Base-by-base conservation (phyloP, 2,113 vertebrate genomes). In the Mus spicilegus region DNA sequence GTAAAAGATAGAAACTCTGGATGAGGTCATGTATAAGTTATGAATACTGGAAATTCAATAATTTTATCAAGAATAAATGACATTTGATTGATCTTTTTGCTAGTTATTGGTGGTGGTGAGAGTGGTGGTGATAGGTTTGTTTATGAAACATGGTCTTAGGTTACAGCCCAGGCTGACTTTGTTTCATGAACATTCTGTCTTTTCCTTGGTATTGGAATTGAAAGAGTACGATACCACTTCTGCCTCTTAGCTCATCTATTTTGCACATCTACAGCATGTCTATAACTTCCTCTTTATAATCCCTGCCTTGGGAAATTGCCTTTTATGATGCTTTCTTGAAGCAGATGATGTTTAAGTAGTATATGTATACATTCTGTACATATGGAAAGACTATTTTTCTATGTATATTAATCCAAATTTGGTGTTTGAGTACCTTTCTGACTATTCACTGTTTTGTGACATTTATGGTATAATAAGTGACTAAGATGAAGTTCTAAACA, bases 401-500 rank as follows among this genome's bases (percentile, higher is more conserved):
- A 49, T 92, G 42, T 63, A 36, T 78, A 49, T 75, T 76, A 94
- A 85, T 9, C 13, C 7, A 85, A 46, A 80, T 24, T 91, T 89
- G 70, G 16, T 82, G 30, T 67, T 93, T 91, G 70, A 42, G 1
- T 5, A 75, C n/a, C 2, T 0, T 1, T 1, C 39, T 4, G 70
- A 17, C 49, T 87, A 36, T 12, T 88, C 56, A 72, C 58, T 2
- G 0, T 90, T 89, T 46, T 93, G 2, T 73, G 36, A 22, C 14
- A 2, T 3, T 89, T 84, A 46, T 76, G 42, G 69, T 76, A 19
- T 49, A 36, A 28, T 76, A 85, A 75, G 17, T 20, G 17, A 22
- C 28, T 75, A 49, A 56, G 58, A 67, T 80, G 24, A 93, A 80
- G 19, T 91, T 93, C 80, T 87, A 39, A 87, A 89, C 26, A 81